Evolutionary conservation across 2,888 invertebrate genomes (phyloP).

Genomic region (Lasioglossum calceatum): DNA sequence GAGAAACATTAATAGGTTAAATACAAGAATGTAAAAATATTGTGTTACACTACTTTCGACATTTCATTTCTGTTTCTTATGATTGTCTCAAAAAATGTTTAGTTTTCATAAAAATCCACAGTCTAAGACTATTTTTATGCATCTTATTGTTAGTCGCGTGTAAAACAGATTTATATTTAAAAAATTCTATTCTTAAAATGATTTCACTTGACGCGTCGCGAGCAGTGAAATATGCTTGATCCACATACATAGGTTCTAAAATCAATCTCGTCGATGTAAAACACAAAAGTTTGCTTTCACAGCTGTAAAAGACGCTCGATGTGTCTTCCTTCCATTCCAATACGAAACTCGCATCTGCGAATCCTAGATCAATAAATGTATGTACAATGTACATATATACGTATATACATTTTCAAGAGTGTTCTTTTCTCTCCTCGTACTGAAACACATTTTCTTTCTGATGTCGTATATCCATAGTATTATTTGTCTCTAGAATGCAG

Average conservation of each 20-base stretch:
- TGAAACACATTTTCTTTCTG: neutral
- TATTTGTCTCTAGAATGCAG: neutral
- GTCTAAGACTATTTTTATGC: neutral
- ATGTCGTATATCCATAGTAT: neutral
- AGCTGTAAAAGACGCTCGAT: neutral
- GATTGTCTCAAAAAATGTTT: neutral
- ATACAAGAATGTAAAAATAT: neutral
- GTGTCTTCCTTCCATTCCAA: slow-evolving; percentile 6
- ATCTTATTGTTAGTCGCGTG: neutral
- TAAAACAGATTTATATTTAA: neutral
- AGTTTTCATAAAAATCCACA: neutral
- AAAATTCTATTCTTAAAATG: neutral
- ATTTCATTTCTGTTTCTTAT: neutral
- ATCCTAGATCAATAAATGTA: neutral
- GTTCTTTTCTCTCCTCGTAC: neutral
- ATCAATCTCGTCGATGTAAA: neutral
- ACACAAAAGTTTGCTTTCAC: slow-evolving; percentile 1
- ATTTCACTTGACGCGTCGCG: neutral
- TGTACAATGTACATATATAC: neutral
- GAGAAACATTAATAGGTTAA: neutral
- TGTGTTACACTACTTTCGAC: neutral
- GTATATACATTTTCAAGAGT: neutral
- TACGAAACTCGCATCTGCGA: neutral
- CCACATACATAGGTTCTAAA: neutral
- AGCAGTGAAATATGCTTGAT: neutral